Evolutionary conservation across 2,113 vertebrate genomes (phyloP).

Genomic region (Ramphastos sulfuratus): DNA sequence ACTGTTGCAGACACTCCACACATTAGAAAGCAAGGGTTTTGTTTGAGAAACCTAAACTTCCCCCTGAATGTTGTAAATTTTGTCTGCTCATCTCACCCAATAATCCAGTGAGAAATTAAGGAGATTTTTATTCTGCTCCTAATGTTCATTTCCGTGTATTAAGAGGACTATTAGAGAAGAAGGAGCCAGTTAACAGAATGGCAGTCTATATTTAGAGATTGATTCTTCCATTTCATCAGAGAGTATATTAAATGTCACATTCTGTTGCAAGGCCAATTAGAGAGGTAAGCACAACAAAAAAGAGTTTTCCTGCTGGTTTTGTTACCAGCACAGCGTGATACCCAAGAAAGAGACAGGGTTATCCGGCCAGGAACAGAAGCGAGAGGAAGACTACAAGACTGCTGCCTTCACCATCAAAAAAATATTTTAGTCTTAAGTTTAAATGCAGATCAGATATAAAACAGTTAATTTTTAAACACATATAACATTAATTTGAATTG

Average conservation of each 20-base stretch:
- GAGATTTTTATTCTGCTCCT: background rate
- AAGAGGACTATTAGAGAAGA: background rate
- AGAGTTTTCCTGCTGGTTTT: conserved; percentile 53
- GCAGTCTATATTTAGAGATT: conserved; percentile 37
- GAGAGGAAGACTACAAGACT: background rate
- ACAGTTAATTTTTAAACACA: background rate
- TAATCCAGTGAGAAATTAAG: background rate
- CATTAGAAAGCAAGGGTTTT: background rate
- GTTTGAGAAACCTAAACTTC: background rate
- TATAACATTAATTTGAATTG: background rate
- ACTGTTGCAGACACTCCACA: background rate
- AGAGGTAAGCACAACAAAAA: conserved; percentile 46
- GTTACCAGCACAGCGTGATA: conserved; percentile 35
- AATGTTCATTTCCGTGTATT: background rate
- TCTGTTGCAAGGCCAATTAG: conserved; percentile 53
- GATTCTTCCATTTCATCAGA: conserved; percentile 37
- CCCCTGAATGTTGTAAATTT: background rate
- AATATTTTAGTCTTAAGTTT: background rate
- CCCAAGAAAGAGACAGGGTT: background rate
- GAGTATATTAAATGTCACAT: conserved; percentile 63
- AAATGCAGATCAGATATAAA: background rate
- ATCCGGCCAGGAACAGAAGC: conserved; percentile 9
- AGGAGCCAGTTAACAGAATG: background rate
- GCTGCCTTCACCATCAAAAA: background rate
- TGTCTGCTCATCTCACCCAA: background rate